These are phyloP conservation scores for Phaetusa simplex DNA, from an alignment of 2,113 vertebrate genomes.

Conservation along the genomic window DNA sequence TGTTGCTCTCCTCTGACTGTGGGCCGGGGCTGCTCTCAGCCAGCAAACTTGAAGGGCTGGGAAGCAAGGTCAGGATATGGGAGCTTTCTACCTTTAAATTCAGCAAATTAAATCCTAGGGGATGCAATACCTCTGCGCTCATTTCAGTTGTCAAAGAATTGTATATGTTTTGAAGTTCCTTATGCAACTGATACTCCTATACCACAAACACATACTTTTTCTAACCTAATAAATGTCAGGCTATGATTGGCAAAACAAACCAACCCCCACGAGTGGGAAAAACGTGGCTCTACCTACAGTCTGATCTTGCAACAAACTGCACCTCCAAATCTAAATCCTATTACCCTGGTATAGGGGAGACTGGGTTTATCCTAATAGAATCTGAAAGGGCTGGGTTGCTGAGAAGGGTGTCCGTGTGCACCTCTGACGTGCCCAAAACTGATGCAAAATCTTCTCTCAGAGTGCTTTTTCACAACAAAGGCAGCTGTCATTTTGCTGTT, in stretches of 20 bases:
- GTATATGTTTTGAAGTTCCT: not conserved
- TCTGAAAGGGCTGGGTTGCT: not conserved
- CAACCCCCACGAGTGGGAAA: not conserved
- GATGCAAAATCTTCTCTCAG: not conserved
- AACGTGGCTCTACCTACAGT: not conserved
- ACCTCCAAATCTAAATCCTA: not conserved
- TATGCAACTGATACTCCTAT: not conserved
- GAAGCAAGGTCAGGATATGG: not conserved
- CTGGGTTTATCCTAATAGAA: not conserved
- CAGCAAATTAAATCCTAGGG: not conserved
- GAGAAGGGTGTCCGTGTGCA: not conserved
- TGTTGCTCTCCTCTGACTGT: not conserved
- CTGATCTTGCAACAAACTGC: not conserved
- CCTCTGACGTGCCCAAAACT: not conserved
- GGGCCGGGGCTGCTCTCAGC: not conserved
- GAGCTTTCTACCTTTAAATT: not conserved
- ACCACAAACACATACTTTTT: not conserved
- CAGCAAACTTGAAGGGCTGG: not conserved
- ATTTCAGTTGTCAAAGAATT: not conserved
- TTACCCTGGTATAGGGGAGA: not conserved
- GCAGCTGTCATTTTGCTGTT: not conserved
- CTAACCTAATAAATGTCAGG: not conserved
- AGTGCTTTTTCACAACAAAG: not conserved
- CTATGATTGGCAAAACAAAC: not conserved
- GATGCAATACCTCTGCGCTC: not conserved